Evolutionary conservation across 2,888 invertebrate genomes (phyloP).

Genomic region (Nezara viridula): DNA sequence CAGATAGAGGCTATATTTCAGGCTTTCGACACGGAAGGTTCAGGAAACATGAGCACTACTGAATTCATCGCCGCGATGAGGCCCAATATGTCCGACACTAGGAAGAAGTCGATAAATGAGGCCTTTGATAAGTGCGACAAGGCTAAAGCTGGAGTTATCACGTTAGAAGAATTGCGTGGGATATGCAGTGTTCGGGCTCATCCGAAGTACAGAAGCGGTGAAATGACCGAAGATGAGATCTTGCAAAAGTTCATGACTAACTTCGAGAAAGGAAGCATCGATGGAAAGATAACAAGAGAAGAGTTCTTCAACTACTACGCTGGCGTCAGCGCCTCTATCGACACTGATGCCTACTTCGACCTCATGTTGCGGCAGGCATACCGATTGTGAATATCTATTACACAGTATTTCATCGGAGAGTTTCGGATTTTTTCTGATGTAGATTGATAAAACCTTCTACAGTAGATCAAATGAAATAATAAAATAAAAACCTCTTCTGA

Average conservation of each 20-base stretch:
- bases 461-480: no score
- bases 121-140: conserved; percentile 90
- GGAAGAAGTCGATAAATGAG: conserved; percentile 81
- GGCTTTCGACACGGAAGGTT: conserved; percentile 85
- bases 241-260: conserved; percentile 84
- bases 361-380: conserved; percentile 94
- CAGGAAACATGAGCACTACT: conserved; percentile 87
- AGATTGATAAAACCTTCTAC: no score
- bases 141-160: conserved; percentile 86
- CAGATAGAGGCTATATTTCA: conserved; percentile 78
- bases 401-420: background rate
- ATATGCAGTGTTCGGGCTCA: conserved; percentile 87
- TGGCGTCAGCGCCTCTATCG: conserved; percentile 95
- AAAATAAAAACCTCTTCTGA: no score
- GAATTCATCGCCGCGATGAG: conserved; percentile 88
- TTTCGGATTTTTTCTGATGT: no score
- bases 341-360: conserved; percentile 94
- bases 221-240: conserved; percentile 86
- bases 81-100: conserved; percentile 84
- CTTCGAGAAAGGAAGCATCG: conserved; percentile 83
- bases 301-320: conserved; percentile 96
- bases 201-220: conserved; percentile 89
- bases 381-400: conserved; percentile 77
- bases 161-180: conserved; percentile 81
- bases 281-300: conserved; percentile 89